Base-by-base conservation (phyloP, 2,888 invertebrate genomes). In the Patella pellucida region DNA sequence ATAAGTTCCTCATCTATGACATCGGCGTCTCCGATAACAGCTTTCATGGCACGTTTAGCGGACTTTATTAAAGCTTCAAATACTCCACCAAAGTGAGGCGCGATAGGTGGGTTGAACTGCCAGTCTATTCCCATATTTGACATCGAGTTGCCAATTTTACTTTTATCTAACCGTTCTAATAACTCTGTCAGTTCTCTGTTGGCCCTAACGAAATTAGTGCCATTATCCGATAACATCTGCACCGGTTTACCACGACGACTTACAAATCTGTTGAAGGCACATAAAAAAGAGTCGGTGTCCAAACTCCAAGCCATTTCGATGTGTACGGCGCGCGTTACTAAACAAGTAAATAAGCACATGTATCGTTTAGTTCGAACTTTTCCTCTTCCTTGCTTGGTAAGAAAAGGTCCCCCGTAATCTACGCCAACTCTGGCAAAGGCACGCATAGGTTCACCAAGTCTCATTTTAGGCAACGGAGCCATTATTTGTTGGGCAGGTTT, bases 401-500 rank as follows among this genome's bases (percentile, higher is more conserved):
- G n/a, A 62, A 83, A 81, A 19, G 82, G 82, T 23, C 81, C 81
- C 19, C 68, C 81, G 71, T 67, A 84, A 67, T 84, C 79, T 14
- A 84, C 79, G 16, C 77, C 72, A 71, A 54, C 23, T 15, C 68
- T 11, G 7, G 76, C 70, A 72, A 83, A 83, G 54, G 81, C 81
- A 19, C 76, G 73, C 41, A 79, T 14, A 14, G 78, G 67, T 27
- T n/a, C 41, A 7, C 68, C 50, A 16, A 73, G n/a, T 62, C 81
- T 23, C 5, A 68, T 50, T 52, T 69, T 52, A 56, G 79, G 81
- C 9, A 77, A 15, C n/a, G 74, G 76, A 14, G 78, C 76, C 75
- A 76, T 77, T 15, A 76, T 56, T 69, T 76, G 78, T 12, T 16
- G 50, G 5, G 51, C 31, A 51, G 73, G 71, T 52, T 72, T 73